These are phyloP conservation scores for Nycticorax nycticorax DNA, from an alignment of 2,113 vertebrate species.

Conservation along the genomic window DNA sequence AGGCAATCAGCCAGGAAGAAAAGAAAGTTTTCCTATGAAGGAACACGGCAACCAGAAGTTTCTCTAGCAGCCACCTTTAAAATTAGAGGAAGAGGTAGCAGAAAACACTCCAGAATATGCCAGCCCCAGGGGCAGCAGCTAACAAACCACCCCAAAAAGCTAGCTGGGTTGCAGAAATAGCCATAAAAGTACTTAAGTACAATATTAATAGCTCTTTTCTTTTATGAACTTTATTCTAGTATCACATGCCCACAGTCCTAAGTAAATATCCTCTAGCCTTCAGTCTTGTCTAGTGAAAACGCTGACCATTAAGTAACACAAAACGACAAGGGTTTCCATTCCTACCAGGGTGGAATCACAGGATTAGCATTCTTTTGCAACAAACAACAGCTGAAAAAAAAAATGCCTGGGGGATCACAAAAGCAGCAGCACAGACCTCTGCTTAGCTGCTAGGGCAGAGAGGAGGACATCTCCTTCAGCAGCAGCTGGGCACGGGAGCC, in stretches of 20 bases:
- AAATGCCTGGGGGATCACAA: background rate
- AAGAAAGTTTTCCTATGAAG: background rate
- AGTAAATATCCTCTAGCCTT: background rate
- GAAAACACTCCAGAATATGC: background rate
- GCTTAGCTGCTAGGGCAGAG: background rate
- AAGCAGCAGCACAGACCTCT: background rate
- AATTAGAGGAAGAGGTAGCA: background rate
- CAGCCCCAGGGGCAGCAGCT: background rate
- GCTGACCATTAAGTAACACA: background rate
- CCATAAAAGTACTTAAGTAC: background rate
- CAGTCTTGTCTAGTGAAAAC: background rate
- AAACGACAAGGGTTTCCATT: background rate
- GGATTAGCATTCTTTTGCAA: background rate
- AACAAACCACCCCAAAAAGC: background rate
- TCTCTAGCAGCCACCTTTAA: background rate
- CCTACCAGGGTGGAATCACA: background rate
- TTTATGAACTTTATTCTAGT: background rate
- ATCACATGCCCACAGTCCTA: background rate
- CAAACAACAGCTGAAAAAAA: background rate
- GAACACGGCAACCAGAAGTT: background rate
- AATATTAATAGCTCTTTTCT: background rate
- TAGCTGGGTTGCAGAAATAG: background rate
- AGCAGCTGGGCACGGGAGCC: background rate
- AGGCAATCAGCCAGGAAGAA: background rate
- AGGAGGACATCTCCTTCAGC: background rate